Percentiles rank a stretch among this genome's conserved stretches.
Evolutionary conservation across 2,797 vertebrate genomes (phyloP).

Genomic region (Acanthiza pusilla): DNA sequence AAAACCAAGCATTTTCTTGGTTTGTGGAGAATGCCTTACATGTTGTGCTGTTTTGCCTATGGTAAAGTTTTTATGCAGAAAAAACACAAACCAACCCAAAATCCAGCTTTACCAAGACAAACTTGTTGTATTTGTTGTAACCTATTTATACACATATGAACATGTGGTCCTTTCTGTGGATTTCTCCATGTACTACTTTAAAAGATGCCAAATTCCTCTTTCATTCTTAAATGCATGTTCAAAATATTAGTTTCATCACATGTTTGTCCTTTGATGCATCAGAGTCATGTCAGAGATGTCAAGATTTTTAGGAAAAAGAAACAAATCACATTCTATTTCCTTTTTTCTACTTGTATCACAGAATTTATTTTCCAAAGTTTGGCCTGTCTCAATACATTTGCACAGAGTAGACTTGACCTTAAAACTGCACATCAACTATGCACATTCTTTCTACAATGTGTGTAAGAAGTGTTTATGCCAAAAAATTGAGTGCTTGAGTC

Average conservation of each 20-base stretch:
- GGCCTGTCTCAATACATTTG: not conserved
- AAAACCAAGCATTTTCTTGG: not conserved
- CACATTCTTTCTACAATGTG: not conserved
- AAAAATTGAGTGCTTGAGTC: not conserved
- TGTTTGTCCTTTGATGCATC: not conserved
- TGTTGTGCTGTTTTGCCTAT: not conserved
- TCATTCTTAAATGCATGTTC: not conserved
- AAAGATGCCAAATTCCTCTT: not conserved
- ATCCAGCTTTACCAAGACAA: not conserved
- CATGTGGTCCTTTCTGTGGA: not conserved
- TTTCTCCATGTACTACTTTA: not conserved
- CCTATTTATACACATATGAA: not conserved
- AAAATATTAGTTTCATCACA: not conserved
- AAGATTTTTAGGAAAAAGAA: not conserved
- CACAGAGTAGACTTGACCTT: not conserved
- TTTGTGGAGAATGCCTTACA: not conserved
- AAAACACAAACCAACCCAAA: fast-evolving
- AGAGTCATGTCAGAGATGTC: not conserved
- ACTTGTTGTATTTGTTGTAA: not conserved
- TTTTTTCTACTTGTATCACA: not conserved
- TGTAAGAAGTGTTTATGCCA: not conserved
- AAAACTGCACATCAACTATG: not conserved
- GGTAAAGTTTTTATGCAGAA: not conserved
- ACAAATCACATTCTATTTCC: not conserved
- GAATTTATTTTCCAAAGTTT: not conserved